Evolutionary conservation across 2,888 invertebrate species (phyloP).

Genomic region (Drosophila lutescens): DNA sequence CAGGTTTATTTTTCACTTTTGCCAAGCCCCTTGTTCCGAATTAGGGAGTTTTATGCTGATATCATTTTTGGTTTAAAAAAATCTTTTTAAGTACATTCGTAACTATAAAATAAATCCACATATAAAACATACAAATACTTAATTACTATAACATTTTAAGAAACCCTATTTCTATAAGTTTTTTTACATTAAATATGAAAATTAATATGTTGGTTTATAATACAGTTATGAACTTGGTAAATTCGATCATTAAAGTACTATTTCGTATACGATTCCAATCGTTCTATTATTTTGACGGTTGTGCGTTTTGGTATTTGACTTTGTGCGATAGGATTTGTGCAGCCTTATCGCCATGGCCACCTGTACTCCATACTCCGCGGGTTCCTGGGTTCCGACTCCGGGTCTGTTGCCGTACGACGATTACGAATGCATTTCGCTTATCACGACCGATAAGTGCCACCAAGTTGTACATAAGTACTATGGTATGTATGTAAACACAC

Average conservation of each 20-base stretch:
- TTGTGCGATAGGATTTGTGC: slow-evolving; percentile 12
- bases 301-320: slow-evolving; percentile 11
- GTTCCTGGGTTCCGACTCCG: slow-evolving; percentile 8
- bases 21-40: slow-evolving; percentile 7
- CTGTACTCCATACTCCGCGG: slow-evolving; percentile 5
- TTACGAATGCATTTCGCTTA: slow-evolving; percentile 51
- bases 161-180: no score
- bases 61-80: not conserved
- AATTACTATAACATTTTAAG: no score
- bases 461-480: slow-evolving; percentile 32
- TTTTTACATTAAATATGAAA: no score
- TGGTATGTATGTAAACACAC: slow-evolving; percentile 16
- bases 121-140: no score
- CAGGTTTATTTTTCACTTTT: slow-evolving; percentile 7
- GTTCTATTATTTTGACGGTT: slow-evolving; percentile 2
- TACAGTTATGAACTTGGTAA: no score
- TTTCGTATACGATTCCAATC: not conserved
- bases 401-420: slow-evolving; percentile 14
- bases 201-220: no score
- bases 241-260: no score
- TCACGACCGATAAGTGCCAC: slow-evolving; percentile 44
- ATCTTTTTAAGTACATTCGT: no score
- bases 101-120: no score
- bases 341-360: slow-evolving; percentile 32
- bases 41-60: not conserved